Base-by-base conservation (phyloP, 2,113 vertebrate genomes). In the Forbesichthys agassizii region DNA sequence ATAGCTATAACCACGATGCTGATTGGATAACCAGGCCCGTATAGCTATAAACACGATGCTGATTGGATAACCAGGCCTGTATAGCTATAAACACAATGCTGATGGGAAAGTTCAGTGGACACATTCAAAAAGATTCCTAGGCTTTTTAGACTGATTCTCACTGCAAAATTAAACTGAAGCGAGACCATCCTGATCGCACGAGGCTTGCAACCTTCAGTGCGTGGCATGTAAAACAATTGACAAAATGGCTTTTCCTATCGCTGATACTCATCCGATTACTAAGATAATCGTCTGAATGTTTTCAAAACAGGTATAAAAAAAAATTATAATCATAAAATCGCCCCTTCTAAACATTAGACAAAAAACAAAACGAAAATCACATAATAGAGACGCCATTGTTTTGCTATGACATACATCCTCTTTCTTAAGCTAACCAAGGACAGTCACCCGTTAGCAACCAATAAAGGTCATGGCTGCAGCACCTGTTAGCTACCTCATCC, bases 401-500 rank as follows among this genome's bases (percentile, higher is more conserved):
- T 84, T 58, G 68, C 54, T 54, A 82, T 85, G 84, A 89, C 75
- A 86, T 53, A 72, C 81, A 81, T 86, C 84, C 84, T 86, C 83
- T 85, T 87, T 87, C 73, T 78, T 79, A 78, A 82, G 82, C 84
- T 77, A 84, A 80, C 69, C 86, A 80, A 86, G 86, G 85, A 90
- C 90, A 83, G 84, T 88, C 91, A 93, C 91, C 91, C 91, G 89
- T 89, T 89, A 80, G 84, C 74, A 75, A 79, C 75, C 82, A 62
- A 77, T 69, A 83, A 88, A 88, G 85, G 89, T 90, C 89, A 87
- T 64, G 77, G 80, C 82, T 81, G 78, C 36, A 74, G 83, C 91
- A 93, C 92, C 91, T 92, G 91, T 92, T 92, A 88, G 87, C 89
- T 27, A 86, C 89, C 85, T 89, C 81, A 83, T 90, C 91, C 87